Conservation (phyloP, 2,888 invertebrate genomes). For the Nomada ferruginata region DNA sequence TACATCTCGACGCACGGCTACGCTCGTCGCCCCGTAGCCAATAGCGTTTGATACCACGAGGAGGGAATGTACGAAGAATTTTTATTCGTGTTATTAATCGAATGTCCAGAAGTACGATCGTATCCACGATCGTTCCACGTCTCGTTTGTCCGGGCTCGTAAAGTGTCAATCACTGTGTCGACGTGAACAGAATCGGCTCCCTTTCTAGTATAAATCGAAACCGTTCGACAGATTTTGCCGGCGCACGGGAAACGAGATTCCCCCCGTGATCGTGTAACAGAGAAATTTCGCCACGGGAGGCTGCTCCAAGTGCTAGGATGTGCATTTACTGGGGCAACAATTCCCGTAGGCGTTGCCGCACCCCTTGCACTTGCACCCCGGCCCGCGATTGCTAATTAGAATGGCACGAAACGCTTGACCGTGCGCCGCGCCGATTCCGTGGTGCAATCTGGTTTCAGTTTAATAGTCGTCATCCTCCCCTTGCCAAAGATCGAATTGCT, state of each 20-base stretch:
- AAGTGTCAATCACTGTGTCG: constrained; percentile 55
- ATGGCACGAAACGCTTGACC: constrained; percentile 56
- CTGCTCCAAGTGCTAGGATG: constrained; percentile 45
- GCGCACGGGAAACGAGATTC: constrained; percentile 30
- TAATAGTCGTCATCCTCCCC: constrained; percentile 28
- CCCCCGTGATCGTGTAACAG: constrained; percentile 46
- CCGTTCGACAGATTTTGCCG: constrained; percentile 47
- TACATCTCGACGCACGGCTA: neutral
- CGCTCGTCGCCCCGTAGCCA: neutral
- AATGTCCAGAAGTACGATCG: constrained; percentile 1
- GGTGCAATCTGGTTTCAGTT: constrained; percentile 49
- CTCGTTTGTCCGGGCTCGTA: constrained; percentile 20
- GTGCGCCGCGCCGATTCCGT: constrained; percentile 39
- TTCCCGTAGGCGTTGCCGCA: constrained; percentile 57
- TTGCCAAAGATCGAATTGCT: neutral
- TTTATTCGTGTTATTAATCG: constrained; percentile 42
- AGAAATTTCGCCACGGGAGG: constrained; percentile 51
- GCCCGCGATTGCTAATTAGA: constrained; percentile 63
- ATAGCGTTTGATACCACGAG: neutral
- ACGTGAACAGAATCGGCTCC: constrained; percentile 44
- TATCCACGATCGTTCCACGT: constrained; percentile 28
- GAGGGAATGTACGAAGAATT: neutral
- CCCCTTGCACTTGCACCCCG: constrained; percentile 35
- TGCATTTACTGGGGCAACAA: constrained; percentile 58
- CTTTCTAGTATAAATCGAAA: constrained; percentile 12